A percentile compares a stretch with the other conserved stretches of the same genome.
These are phyloP conservation scores for Acleris cristana DNA, from an alignment of 2,888 invertebrate species.

Conservation along the genomic window DNA sequence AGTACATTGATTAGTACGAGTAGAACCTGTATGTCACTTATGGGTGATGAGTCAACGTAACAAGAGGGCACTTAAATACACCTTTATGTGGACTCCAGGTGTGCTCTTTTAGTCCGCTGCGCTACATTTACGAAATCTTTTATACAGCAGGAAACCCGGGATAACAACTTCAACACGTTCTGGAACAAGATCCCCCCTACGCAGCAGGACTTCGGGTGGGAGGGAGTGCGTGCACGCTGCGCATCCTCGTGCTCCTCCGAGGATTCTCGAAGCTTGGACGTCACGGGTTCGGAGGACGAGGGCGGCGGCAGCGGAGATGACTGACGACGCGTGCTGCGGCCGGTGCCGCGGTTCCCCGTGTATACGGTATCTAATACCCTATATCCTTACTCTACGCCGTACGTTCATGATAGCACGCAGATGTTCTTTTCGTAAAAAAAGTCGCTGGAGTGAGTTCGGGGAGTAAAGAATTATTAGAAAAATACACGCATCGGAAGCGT, in stretches of 20 bases:
- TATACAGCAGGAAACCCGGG: conserved; percentile 63
- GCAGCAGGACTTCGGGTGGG: conserved; percentile 67
- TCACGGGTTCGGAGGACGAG: conserved; percentile 81
- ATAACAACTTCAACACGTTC: conserved; percentile 74
- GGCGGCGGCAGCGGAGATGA: conserved; percentile 66
- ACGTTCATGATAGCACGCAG: conserved; percentile 62
- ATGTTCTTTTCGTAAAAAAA: conserved; percentile 67
- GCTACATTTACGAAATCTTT: not conserved
- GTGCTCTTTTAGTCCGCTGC: too few species aligned
- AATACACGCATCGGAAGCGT: not conserved
- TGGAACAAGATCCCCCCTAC: conserved; percentile 77
- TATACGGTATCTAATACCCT: conserved; percentile 56
- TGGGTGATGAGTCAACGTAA: too few species aligned
- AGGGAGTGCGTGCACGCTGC: conserved; percentile 62
- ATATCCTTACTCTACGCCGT: conserved; percentile 61
- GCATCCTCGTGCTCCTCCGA: conserved; percentile 76
- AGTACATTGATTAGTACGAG: too few species aligned
- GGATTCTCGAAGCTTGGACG: conserved; percentile 78
- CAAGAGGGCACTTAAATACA: too few species aligned
- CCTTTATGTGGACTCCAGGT: too few species aligned
- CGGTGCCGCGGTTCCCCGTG: conserved; percentile 79
- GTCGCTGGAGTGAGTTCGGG: too few species aligned
- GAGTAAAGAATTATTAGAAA: too few species aligned
- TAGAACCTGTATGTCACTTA: too few species aligned
- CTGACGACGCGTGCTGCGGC: conserved; percentile 80